phyloP scores from a whole-genome alignment of 1,140 invertebrate genomes.

The Tetragonula clypearis region DNA sequence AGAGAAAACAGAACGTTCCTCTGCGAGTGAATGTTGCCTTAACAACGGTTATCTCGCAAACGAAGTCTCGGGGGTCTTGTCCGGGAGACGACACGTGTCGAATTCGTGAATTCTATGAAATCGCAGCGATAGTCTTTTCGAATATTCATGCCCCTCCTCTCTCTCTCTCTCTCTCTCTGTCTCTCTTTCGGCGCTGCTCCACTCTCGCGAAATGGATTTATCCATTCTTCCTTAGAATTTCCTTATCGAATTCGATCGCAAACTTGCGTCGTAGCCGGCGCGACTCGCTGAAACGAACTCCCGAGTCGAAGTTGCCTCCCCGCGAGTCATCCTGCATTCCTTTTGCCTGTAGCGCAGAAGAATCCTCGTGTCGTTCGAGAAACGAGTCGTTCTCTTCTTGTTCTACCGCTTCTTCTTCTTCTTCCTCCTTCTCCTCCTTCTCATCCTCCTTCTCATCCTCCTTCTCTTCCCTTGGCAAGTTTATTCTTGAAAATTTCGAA shows the following conservation, averaged over 20 bases:
- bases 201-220: slow-evolving; percentile 4
- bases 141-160: neutral
- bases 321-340: slow-evolving; percentile 27
- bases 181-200: neutral
- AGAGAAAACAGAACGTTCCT: slow-evolving; percentile 27
- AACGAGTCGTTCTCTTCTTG: neutral
- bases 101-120: slow-evolving; percentile 6
- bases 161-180: too few species aligned
- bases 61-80: slow-evolving; percentile 52
- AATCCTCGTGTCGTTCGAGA: slow-evolving; percentile 1
- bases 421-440: neutral
- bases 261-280: slow-evolving; percentile 16
- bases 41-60: slow-evolving; percentile 55
- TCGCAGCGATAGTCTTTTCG: neutral
- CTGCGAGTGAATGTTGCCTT: slow-evolving; percentile 31
- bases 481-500: neutral
- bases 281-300: slow-evolving; percentile 11
- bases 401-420: neutral
- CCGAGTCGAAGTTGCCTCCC: neutral
- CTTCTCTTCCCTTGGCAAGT: neutral
- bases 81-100: slow-evolving; percentile 25
- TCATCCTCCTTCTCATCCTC: too few species aligned
- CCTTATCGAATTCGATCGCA: slow-evolving; percentile 28
- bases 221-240: neutral
- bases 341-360: neutral